Conservation (phyloP, 2,888 invertebrate species). For the Andrena trimmerana region DNA sequence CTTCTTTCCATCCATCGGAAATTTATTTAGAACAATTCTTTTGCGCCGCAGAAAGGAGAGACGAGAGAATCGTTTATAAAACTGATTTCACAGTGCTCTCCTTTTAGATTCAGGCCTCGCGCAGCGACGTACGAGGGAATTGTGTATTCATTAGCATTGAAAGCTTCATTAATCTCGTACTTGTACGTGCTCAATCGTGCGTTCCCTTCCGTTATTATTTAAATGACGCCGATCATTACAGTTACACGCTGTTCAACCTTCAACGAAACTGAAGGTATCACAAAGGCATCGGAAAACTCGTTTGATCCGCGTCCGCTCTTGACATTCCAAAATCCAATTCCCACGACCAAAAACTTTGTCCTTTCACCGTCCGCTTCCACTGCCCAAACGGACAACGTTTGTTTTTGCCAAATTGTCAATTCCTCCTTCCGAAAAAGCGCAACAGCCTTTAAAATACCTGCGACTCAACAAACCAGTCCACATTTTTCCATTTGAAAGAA, state of each 20-base stretch:
- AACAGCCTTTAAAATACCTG: background rate
- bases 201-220: constrained; percentile 36
- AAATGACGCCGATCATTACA: constrained; percentile 23
- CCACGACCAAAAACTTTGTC: background rate
- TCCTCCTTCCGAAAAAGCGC: background rate
- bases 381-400: background rate
- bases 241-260: constrained; percentile 6
- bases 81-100: background rate
- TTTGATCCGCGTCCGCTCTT: constrained; percentile 9
- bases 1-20: background rate
- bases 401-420: background rate
- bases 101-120: constrained; percentile 18
- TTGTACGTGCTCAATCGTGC: constrained; percentile 32
- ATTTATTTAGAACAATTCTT: background rate
- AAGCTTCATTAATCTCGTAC: constrained; percentile 40
- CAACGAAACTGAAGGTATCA: constrained; percentile 8
- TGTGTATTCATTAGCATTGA: constrained; percentile 40
- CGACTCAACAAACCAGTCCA: background rate
- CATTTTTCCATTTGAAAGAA: background rate
- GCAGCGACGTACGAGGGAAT: constrained; percentile 18
- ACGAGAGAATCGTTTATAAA: background rate
- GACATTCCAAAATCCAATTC: constrained; percentile 9
- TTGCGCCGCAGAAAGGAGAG: background rate
- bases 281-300: background rate
- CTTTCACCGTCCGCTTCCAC: background rate